Base-by-base conservation (phyloP, 2,888 invertebrate genomes). In the Eilema sororculum region DNA sequence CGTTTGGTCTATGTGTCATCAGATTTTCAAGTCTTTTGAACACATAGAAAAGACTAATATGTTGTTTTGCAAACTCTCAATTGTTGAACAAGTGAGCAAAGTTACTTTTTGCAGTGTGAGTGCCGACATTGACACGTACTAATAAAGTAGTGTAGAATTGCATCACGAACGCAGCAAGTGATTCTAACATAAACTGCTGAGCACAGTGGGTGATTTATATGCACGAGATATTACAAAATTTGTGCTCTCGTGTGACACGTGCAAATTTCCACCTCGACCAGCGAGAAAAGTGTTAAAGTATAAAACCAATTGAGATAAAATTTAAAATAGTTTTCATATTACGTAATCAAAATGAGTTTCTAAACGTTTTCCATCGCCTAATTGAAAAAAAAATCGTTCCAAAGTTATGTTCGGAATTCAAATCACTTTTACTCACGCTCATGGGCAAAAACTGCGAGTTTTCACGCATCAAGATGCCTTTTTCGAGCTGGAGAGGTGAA, bases 61-160 rank as follows among this genome's bases (percentile, higher is more conserved):
- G 37, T 73, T 77, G 72, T 80, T 80, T 77, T 79, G 71, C 68
- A 81, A 65, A 81, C n/a, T n/a, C n/a, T n/a, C n/a, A n/a, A n/a
- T n/a, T n/a, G n/a, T 46, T 20, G 1, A 46, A 46, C 8, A 20
- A 52, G 20, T n/a, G 52, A 52, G n/a, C 8, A 52, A 52, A 52
- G 52, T 52, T 52, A 52, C 20, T 52, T 52, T n/a, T 52, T 52
- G 52, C n/a, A 8, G 52, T 41, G 41, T 41, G 41, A 16, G 46
- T 52, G 52, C n/a, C 20, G n/a, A 52, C 20, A 20, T 52, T 52
- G 16, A 52, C 52, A 52, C 52, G 52, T 8, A 9, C 52, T 52
- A n/a, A 20, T n/a, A n/a, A n/a, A 20, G 52, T n/a, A n/a, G 52
- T 52, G 52, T 20, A 52, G 52, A n/a, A n/a, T 41, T 41, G 41